Conservation (phyloP, 2,888 invertebrate species). For the Trachelus iudaicus region DNA sequence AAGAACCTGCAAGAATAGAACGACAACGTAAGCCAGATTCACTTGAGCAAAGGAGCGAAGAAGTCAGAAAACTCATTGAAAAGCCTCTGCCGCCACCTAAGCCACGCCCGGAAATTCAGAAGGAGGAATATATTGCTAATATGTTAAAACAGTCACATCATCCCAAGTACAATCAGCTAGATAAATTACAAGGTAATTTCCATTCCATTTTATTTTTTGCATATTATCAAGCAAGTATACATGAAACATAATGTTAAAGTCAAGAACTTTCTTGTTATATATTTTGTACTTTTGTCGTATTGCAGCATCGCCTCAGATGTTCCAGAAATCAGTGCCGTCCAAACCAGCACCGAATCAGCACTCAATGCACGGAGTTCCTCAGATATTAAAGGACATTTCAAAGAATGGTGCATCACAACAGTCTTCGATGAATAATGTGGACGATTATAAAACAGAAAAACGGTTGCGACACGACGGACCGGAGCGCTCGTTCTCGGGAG, state of each 20-base stretch:
- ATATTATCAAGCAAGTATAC: too few species aligned
- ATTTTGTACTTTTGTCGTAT: not conserved
- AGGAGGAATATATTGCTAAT: slow-evolving; percentile 49
- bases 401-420: slow-evolving; percentile 35
- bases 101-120: slow-evolving; percentile 45
- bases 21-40: slow-evolving; percentile 48
- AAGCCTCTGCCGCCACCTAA: slow-evolving; percentile 53
- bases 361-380: slow-evolving; percentile 40
- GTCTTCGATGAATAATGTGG: slow-evolving; percentile 37
- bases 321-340: slow-evolving; percentile 23
- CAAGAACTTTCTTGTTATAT: not conserved
- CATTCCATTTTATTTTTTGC: too few species aligned
- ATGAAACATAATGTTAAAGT: too few species aligned
- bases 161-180: slow-evolving; percentile 44
- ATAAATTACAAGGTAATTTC: slow-evolving; percentile 26
- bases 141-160: slow-evolving; percentile 52
- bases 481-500: slow-evolving; percentile 27
- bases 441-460: slow-evolving; percentile 59
- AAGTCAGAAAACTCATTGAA: slow-evolving; percentile 58
- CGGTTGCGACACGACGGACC: slow-evolving; percentile 50
- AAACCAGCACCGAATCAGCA: slow-evolving; percentile 27
- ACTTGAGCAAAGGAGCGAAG: slow-evolving; percentile 54
- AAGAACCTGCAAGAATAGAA: slow-evolving; percentile 37
- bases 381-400: slow-evolving; percentile 39
- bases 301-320: slow-evolving; percentile 10